Evolutionary conservation across 2,797 vertebrate genomes (phyloP), one percentile per base, ranked within the genome.

Genomic region (Helicolenus hilgendorfi): DNA sequence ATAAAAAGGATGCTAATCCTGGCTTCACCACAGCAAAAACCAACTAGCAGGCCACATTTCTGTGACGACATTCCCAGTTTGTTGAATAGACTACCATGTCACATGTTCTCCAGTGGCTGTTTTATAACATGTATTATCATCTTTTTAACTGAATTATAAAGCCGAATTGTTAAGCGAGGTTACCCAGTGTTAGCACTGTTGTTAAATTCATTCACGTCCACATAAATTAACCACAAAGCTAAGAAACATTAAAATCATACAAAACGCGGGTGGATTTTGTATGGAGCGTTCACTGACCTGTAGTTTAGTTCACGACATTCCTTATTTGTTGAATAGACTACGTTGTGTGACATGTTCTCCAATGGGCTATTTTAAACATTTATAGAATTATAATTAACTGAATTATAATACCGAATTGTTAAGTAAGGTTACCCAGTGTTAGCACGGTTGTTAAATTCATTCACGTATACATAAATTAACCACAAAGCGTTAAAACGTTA

Each of bases 11-110:
- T 24, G 10, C 78, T 45, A 69, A 27, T 26, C 0, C 3, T 20
- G 11, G 11, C 53, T 72, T 49, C 36, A 49, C 20, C 58, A 45
- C 62, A 63, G 13, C 24, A 27, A 31, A 20, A 26, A 18, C 29
- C 22, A 45, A 69, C 77, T 79, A 85, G 8, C 70, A 82, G 79
- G 90, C 83, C 70, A 85, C 68, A 67, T 55, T 53, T 80, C 33
- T 78, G 22, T 65, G 45, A 80, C 77, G 72, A 20, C 15, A 58
- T 81, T 75, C 24, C 24, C 63, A 38, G 35, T 14, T 29, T 75
- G 38, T 22, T n/a, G 4, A 79, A 38, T 15, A 27, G 24, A 69
- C 85, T 89, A 73, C 85, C 81, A 53, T 14, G 38, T 49, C 69
- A 49, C 35, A 60, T 13, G 15, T 20, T 35, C 10, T 38, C 35